These are phyloP conservation scores for Plestiodon gilberti DNA, from an alignment of 2,113 vertebrate genomes.

Conservation along the genomic window DNA sequence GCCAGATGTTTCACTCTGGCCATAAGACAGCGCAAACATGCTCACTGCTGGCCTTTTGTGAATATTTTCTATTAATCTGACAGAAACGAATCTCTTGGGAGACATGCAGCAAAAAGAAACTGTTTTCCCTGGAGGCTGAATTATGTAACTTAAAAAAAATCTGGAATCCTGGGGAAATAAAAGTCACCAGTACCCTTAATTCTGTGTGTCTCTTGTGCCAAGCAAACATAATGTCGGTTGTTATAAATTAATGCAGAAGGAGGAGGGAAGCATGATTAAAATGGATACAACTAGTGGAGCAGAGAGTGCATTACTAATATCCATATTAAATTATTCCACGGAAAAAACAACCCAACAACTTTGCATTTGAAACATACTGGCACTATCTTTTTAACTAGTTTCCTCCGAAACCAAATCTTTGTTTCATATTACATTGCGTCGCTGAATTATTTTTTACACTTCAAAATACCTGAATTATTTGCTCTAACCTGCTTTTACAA, in stretches of 20 bases:
- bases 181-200: neutral
- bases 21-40: neutral
- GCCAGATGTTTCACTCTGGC: conserved; percentile 12
- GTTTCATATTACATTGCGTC: conserved; percentile 39
- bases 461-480: conserved; percentile 53
- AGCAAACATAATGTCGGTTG: neutral
- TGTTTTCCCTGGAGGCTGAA: neutral
- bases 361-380: conserved; percentile 43
- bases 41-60: neutral
- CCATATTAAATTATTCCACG: conserved; percentile 27
- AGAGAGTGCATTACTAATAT: neutral
- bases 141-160: neutral
- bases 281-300: neutral
- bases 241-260: neutral
- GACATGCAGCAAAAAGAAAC: neutral
- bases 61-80: conserved; percentile 17
- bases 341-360: conserved; percentile 8
- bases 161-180: neutral
- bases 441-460: conserved; percentile 60
- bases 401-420: conserved; percentile 61
- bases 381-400: conserved; percentile 56
- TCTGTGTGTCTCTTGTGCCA: neutral
- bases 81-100: neutral
- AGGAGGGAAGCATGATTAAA: neutral
- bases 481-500: conserved; percentile 38